Conservation (phyloP, 23 tunicate genomes). For the Aplidium turbinatum region DNA sequence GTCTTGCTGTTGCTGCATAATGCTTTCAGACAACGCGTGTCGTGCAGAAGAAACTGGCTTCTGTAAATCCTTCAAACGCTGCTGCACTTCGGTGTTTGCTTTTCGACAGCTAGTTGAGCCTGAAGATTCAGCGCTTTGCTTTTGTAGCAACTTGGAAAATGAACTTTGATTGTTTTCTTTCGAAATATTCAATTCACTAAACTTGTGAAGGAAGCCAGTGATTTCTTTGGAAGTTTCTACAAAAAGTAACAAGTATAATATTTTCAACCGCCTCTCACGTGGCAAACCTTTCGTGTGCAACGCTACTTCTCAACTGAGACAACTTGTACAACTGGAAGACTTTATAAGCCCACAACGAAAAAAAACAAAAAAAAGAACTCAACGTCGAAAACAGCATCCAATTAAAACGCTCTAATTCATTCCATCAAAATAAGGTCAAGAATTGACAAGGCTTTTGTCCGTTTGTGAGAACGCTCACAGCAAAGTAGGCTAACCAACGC, state of each 20-base stretch:
- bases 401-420: too few species aligned
- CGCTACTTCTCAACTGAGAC: too few species aligned
- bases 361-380: too few species aligned
- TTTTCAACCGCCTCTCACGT: too few species aligned
- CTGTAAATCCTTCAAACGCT: slow-evolving; percentile 79
- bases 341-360: too few species aligned
- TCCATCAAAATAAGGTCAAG: too few species aligned
- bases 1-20: slow-evolving; percentile 39
- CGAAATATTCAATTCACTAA: slow-evolving; percentile 24
- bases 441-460: too few species aligned
- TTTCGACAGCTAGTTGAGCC: slow-evolving; percentile 22
- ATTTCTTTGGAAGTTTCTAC: slow-evolving; percentile 36
- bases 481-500: too few species aligned
- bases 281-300: too few species aligned
- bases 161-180: slow-evolving; percentile 40
- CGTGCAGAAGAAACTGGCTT: slow-evolving; percentile 55
- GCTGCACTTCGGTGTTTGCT: slow-evolving; percentile 79
- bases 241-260: not conserved
- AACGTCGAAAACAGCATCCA: too few species aligned
- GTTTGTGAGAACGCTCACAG: too few species aligned
- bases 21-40: slow-evolving; percentile 61
- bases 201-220: slow-evolving; percentile 35
- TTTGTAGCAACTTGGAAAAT: slow-evolving; percentile 35
- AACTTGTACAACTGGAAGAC: too few species aligned
- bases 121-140: slow-evolving; percentile 15